A percentile compares a stretch with the other conserved stretches of the same genome.
Evolutionary conservation across 2,113 vertebrate species (phyloP).

Genomic region (Platanista minor): DNA sequence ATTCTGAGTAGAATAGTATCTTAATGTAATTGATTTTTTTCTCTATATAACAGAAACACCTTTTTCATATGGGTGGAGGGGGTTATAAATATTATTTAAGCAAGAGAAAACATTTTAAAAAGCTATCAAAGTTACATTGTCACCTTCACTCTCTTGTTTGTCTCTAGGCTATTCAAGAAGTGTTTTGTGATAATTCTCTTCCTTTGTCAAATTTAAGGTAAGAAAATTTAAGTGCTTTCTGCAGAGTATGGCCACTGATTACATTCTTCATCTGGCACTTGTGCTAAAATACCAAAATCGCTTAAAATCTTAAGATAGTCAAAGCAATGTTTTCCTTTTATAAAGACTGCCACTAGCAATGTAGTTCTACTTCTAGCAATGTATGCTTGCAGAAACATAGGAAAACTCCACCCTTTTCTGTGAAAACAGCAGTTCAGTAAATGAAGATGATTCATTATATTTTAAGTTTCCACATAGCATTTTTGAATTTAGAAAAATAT

Average conservation of each 20-base stretch:
- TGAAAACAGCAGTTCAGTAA: conserved; percentile 1
- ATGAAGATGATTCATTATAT: background rate
- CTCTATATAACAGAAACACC: background rate
- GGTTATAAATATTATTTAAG: conserved; percentile 7
- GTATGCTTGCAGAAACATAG: background rate
- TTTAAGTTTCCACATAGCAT: background rate
- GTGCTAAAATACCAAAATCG: background rate
- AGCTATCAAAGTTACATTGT: conserved; percentile 15
- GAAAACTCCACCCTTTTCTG: background rate
- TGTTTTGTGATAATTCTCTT: conserved; percentile 84
- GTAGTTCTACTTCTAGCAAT: background rate
- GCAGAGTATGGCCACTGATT: background rate
- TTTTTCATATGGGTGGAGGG: background rate
- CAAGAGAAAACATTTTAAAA: background rate
- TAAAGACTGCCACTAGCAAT: background rate
- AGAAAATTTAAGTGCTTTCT: conserved; percentile 52
- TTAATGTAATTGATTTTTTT: background rate
- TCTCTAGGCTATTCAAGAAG: conserved; percentile 88
- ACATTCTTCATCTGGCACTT: background rate
- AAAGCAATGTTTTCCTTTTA: background rate
- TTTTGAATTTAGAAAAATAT: conserved; percentile 1
- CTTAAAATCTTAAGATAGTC: background rate
- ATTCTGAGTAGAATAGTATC: background rate
- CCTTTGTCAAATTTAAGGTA: conserved; percentile 86
- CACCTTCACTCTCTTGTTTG: conserved; percentile 32